Percentiles rank a stretch among this genome's conserved stretches.
Evolutionary conservation across 2,113 vertebrate species (phyloP).

Genomic region (Hucho hucho): DNA sequence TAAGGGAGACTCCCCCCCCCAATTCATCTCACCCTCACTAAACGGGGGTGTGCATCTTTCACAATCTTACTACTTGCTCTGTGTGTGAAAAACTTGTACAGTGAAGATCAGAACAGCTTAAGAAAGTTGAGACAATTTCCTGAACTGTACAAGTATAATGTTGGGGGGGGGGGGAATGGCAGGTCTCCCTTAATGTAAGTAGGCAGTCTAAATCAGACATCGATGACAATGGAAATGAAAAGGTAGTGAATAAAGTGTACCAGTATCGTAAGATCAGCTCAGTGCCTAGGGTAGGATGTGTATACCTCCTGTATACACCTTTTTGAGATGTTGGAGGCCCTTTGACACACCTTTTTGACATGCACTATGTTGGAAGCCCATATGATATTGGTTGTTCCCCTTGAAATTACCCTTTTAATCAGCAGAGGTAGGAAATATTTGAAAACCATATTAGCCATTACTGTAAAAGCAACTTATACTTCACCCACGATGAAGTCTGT

Average conservation of each 20-base stretch:
- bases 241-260: too few relatives aligned
- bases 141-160: not conserved
- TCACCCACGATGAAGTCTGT: not conserved
- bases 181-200: too few relatives aligned
- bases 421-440: constrained; percentile 55
- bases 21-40: constrained; percentile 40
- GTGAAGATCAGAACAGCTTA: constrained; percentile 3
- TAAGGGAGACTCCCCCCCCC: constrained; percentile 61
- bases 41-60: constrained; percentile 41
- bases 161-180: not conserved
- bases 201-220: not conserved
- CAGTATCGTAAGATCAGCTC: not conserved
- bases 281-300: constrained; percentile 45
- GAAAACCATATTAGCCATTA: too few relatives aligned
- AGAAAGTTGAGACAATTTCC: too few relatives aligned
- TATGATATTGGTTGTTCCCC: constrained; percentile 71
- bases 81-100: constrained; percentile 60
- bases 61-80: not conserved
- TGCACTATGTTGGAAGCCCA: constrained; percentile 61
- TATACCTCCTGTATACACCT: constrained; percentile 69
- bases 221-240: too few relatives aligned
- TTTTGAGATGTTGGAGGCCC: constrained; percentile 58
- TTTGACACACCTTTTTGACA: constrained; percentile 62
- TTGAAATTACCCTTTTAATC: constrained; percentile 70
- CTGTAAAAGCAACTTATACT: too few relatives aligned